Evolutionary conservation across 1,140 invertebrate genomes (phyloP), one percentile per base, ranked within the genome.

Genomic region (Andricus grossulariae): DNA sequence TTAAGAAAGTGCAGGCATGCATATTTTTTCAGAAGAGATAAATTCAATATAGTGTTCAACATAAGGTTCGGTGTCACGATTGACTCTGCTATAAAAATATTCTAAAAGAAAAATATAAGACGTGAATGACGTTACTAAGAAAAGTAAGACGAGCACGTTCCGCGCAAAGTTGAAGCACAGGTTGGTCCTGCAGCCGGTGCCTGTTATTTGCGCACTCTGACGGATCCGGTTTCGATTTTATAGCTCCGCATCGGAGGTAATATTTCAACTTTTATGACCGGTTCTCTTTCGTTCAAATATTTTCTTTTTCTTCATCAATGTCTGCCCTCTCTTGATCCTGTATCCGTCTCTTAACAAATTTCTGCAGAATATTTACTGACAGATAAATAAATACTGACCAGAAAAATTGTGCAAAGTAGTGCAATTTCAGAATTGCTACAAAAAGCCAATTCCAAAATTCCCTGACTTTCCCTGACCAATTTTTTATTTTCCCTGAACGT

Each of bases 171-270:
- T 66, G 57, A 72, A 76, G 76, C 82, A 83, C 82, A 83, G 75
- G 80, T 81, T 77, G 76, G 60, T 73, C 71, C 57, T 50, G 66
- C 54, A 54, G 79, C 21, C 70, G 52, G 75, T 77, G 74, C 72
- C 72, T 77, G 76, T 82, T 81, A 80, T 79, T 88, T 85, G 80
- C 83, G 83, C 80, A 84, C 82, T 81, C 72, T 75, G 66, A 70
- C 55, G 78, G 84, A 86, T 88, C 87, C 85, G 84, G 83, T 88
- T 88, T 88, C 87, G 80, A 88, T 87, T 89, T 90, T 89, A 90
- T 86, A 78, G 80, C 82, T 81, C 81, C 74, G 74, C 80, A 83
- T 87, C 80, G 82, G 72, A 80, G 83, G 76, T 84, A 79, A 85
- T 87, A 86, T 85, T 87, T 86, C 78, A 84, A 82, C 76, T 83